Percentiles rank a stretch among this genome's conserved stretches.
Conservation (phyloP, 2,888 invertebrate genomes). For the Spialia ferax region DNA sequence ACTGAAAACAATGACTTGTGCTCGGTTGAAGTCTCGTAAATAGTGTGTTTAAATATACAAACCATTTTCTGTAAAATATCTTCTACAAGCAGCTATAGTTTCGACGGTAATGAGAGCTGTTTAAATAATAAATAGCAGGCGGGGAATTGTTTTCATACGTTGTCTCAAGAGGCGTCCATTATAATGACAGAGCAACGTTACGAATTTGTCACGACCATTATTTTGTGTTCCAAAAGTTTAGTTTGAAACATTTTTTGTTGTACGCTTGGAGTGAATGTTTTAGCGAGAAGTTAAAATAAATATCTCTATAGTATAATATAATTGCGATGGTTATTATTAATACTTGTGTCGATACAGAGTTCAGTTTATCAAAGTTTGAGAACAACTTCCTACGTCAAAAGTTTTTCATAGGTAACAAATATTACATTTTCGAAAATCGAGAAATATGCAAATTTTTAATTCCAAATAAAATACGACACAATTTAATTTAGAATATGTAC, state of each 20-base stretch:
- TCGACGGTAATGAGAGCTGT: conserved; percentile 20
- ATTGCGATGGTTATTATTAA: no score
- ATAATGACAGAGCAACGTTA: conserved; percentile 1
- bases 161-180: conserved; percentile 13
- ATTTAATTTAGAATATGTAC: background rate
- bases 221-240: background rate
- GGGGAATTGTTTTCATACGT: conserved; percentile 16
- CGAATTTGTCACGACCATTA: conserved; percentile 13
- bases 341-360: no score
- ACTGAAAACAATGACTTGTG: background rate
- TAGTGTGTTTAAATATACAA: background rate
- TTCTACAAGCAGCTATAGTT: background rate
- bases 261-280: no score
- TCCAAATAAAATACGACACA: background rate
- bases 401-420: no score
- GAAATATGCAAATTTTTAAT: background rate
- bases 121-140: conserved; percentile 17
- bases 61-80: background rate
- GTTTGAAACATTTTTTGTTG: background rate
- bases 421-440: no score
- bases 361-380: no score
- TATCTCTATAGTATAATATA: no score
- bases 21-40: background rate
- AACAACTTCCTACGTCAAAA: no score
- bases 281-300: no score